Base-by-base conservation (phyloP, 1,140 invertebrate genomes). In the Popillia japonica region DNA sequence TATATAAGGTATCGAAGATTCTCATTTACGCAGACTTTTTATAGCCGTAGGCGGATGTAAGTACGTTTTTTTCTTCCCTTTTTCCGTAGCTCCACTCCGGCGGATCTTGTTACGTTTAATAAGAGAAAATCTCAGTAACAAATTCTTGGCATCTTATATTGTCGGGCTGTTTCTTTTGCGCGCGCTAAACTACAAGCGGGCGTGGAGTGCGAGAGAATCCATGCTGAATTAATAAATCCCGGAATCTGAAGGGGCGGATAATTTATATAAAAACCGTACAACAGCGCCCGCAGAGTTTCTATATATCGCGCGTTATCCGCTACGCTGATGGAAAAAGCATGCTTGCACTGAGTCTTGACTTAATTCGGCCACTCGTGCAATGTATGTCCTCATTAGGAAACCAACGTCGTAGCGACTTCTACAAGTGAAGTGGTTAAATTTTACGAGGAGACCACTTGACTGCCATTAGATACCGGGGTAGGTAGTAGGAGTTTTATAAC, bases 91-190 rank as follows among this genome's bases (percentile, higher is more conserved):
- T 14, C 61, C 8, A 27, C 61, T 68, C 27, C 27, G 27, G 27
- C 27, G 61, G 61, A 68, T 68, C 61, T 68, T 68, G 61, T 68
- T 68, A 68, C 61, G 61, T 68, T 68, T 68, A 68, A 68, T 68
- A 68, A 68, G 61, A 22, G 20, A 68, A 68, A 27, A 68, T 68
- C 61, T 22, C 27, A 27, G 20, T 68, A 68, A 68, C 61, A 68
- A 68, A 68, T 68, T 68, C 61, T 27, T 22, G 22, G 61, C 61
- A 27, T 68, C 61, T 68, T 68, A 55, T n/a, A 68, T 27, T 22
- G 61, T 68, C 61, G 9, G 22, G 20, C 4, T 7, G 61, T 27
- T 68, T 22, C 22, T 68, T 68, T 68, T 7, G 61, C 61, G 7
- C 10, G 22, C 10, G 27, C 20, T 20, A 48, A 48, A 17, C n/a